These are phyloP conservation scores for Diaprepes abbreviatus DNA, from an alignment of 2,888 invertebrate genomes.

Conservation along the genomic window DNA sequence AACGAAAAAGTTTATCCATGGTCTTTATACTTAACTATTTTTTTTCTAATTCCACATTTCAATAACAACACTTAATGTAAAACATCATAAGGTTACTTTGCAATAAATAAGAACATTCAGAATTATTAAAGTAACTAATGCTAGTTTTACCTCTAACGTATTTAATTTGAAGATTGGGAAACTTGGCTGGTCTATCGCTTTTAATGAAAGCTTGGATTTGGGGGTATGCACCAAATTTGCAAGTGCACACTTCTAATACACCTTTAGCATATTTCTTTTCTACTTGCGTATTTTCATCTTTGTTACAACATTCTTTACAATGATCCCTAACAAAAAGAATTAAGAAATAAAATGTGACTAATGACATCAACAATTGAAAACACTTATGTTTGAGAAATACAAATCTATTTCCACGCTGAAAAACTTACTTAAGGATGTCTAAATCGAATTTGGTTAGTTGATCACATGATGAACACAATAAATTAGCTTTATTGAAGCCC, in stretches of 20 bases:
- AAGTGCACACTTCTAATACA: constrained; percentile 95
- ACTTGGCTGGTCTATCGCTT: constrained; percentile 90
- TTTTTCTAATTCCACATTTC: no score
- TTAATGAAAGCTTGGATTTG: constrained; percentile 99
- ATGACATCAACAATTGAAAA: no score
- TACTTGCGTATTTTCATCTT: constrained; percentile 77
- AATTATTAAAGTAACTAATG: no score
- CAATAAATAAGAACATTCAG: no score
- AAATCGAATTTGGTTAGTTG: constrained; percentile 83
- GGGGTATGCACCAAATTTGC: constrained; percentile 98
- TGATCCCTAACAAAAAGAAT: constrained; percentile 68
- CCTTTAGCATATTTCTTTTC: constrained; percentile 90
- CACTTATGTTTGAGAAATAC: no score
- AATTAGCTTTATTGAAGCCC: constrained; percentile 88
- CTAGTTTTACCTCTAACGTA: constrained; percentile 80
- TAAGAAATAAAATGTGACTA: no score
- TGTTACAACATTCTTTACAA: constrained; percentile 86
- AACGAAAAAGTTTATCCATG: not conserved
- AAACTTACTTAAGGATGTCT: constrained; percentile 72
- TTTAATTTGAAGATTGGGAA: constrained; percentile 91
- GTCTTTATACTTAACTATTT: no score
- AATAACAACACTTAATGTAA: no score
- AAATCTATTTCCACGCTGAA: no score
- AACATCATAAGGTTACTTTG: no score
- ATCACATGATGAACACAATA: constrained; percentile 91